Conservation (phyloP, 2,113 vertebrate genomes). For the Tyto alba region DNA sequence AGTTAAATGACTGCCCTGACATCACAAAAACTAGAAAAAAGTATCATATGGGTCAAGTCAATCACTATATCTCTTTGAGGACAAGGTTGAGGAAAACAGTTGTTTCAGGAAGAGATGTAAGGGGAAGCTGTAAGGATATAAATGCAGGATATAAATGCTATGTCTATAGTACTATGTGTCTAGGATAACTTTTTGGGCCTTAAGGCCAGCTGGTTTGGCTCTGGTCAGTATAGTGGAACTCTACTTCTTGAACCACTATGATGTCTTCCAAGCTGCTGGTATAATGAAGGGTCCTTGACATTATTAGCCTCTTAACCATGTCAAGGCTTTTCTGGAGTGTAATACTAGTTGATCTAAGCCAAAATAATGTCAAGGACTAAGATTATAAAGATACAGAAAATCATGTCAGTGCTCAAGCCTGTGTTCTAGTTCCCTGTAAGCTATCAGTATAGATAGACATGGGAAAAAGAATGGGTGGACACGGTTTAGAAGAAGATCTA, state of each 20-base stretch:
- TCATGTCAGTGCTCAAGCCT: neutral
- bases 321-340: neutral
- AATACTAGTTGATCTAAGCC: neutral
- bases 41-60: neutral
- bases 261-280: neutral
- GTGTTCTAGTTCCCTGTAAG: neutral
- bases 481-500: neutral
- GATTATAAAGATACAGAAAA: neutral
- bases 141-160: neutral
- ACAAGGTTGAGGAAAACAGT: neutral
- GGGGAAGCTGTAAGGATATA: neutral
- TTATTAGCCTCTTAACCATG: neutral
- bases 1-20: neutral
- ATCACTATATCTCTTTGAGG: neutral
- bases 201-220: neutral
- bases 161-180: neutral
- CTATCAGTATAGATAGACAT: neutral
- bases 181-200: neutral
- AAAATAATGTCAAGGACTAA: neutral
- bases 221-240: neutral
- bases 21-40: neutral
- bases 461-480: neutral
- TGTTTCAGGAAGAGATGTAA: neutral
- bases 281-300: neutral
- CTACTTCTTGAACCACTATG: neutral